Base-by-base conservation (phyloP, 2,113 vertebrate species). In the Polypterus senegalus region DNA sequence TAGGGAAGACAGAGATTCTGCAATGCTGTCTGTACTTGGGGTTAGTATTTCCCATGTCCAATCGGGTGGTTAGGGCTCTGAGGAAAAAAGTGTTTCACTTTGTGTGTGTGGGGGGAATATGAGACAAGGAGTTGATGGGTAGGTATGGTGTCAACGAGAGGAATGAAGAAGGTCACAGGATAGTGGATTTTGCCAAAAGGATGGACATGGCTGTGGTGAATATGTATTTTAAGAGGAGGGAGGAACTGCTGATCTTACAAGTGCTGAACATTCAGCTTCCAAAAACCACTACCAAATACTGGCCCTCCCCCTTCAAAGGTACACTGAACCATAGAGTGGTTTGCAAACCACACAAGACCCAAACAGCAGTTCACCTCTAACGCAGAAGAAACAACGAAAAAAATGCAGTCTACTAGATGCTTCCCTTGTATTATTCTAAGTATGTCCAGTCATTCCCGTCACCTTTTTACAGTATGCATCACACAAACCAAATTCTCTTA, bases 221-320 rank as follows among this genome's bases (percentile, higher is more conserved):
- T 27, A 27, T 2, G 2, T 27, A 27, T 27, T 27, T 27, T 27
- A 27, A 27, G 27, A 27, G 2, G 27, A 27, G 27, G 27, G 27
- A 27, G 27, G 1, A 63, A 6, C 7, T 7, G 46, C 48, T 61
- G 48, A 4, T 70, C 60, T 2, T 67, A 6, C 3, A 67, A 60
- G 0, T 61, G 56, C 47, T 59, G 62, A 3, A 63, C 63, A 58
- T 71, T 68, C 47, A 66, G 59, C 54, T 61, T 71, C 66, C 62
- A 71, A 9, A 66, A 9, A 47, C 59, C 64, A 11, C 52, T 57
- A 0, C 70, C 70, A 53, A 51, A 8, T 0, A 54, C 62, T 57
- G 64, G 27, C 45, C 54, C 59, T 0, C 48, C 27, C 43, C 2
- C 64, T 47, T 9, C 60, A 64, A 1, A 71, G 58, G 9, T 63